A percentile compares a stretch with the other conserved stretches of the same genome.
phyloP scores from a whole-genome alignment of 2,113 vertebrate genomes.

The Turdus rufiventris region DNA sequence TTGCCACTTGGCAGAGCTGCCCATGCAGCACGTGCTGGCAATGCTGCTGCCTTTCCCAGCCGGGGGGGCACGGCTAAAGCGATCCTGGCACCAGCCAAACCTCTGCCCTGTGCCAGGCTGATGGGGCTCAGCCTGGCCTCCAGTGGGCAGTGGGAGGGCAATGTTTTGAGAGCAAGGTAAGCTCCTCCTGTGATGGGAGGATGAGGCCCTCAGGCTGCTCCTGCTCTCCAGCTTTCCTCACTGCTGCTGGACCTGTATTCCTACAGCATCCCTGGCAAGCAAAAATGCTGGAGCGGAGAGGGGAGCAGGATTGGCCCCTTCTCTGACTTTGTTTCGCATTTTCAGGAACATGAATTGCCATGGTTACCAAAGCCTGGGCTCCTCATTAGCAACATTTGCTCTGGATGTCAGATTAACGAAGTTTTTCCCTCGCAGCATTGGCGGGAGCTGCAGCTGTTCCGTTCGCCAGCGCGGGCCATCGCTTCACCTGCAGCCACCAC shows the following conservation, averaged over 20 bases:
- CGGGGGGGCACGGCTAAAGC: accelerated
- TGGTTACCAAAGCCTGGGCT: slow-evolving; percentile 63
- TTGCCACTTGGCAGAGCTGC: neutral
- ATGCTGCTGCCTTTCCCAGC: neutral
- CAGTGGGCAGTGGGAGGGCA: neutral
- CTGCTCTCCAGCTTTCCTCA: accelerated
- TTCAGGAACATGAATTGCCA: slow-evolving; percentile 52
- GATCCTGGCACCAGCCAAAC: accelerated
- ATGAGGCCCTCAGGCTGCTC: neutral
- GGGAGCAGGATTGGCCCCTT: neutral
- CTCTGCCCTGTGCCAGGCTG: neutral
- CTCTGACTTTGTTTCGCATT: neutral
- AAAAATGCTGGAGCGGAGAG: accelerated
- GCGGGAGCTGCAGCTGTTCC: neutral
- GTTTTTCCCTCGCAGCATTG: neutral
- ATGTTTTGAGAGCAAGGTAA: neutral
- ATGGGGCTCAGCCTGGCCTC: neutral
- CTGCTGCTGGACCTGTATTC: neutral
- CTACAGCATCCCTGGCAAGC: accelerated
- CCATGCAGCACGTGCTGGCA: neutral
- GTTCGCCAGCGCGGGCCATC: neutral
- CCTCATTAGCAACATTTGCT: slow-evolving; percentile 56
- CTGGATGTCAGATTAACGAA: slow-evolving; percentile 56
- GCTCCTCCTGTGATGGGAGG: neutral
- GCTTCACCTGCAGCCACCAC: neutral